A percentile compares a stretch with the other conserved stretches of the same genome.
Conservation (phyloP, 1,140 invertebrate species). For the Phenacoccus solenopsis region DNA sequence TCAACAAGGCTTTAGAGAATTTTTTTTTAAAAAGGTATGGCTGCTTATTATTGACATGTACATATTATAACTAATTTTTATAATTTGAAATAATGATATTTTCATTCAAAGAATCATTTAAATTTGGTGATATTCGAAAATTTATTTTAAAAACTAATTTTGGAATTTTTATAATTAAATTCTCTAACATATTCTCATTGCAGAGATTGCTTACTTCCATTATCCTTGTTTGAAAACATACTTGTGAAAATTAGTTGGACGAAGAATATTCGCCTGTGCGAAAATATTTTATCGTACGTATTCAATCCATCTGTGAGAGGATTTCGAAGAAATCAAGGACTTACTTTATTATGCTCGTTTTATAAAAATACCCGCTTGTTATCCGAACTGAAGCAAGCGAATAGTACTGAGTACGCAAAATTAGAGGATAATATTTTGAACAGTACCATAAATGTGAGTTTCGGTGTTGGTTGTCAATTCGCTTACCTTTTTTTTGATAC, state of each 20-base stretch:
- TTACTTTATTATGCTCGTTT: conserved; percentile 46
- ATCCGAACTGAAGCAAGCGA: conserved; percentile 5
- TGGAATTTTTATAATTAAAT: not conserved
- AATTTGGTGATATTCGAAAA: not conserved
- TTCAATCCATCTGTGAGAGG: conserved; percentile 45
- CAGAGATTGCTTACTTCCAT: conserved; percentile 45
- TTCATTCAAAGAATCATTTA: conserved; percentile 20
- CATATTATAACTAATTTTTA: conserved; percentile 42
- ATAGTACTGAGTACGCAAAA: not conserved
- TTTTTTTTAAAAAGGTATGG: conserved; percentile 1
- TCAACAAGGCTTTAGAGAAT: not conserved
- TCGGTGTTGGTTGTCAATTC: not conserved
- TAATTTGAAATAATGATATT: conserved; percentile 42
- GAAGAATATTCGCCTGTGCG: conserved; percentile 42
- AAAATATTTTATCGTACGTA: conserved; percentile 41
- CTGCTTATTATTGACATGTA: too few relatives aligned
- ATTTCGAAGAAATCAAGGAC: conserved; percentile 47
- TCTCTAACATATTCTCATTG: not conserved
- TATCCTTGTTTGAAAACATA: conserved; percentile 47
- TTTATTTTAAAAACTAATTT: not conserved
- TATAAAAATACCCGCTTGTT: conserved; percentile 40
- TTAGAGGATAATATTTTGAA: not conserved
- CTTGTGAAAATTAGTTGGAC: conserved; percentile 44
- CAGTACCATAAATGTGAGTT: not conserved
- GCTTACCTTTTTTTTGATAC: not conserved